A percentile compares a stretch with the other conserved stretches of the same genome.
phyloP scores from a whole-genome alignment of 2,888 invertebrate species.

The Eledona agricola region DNA sequence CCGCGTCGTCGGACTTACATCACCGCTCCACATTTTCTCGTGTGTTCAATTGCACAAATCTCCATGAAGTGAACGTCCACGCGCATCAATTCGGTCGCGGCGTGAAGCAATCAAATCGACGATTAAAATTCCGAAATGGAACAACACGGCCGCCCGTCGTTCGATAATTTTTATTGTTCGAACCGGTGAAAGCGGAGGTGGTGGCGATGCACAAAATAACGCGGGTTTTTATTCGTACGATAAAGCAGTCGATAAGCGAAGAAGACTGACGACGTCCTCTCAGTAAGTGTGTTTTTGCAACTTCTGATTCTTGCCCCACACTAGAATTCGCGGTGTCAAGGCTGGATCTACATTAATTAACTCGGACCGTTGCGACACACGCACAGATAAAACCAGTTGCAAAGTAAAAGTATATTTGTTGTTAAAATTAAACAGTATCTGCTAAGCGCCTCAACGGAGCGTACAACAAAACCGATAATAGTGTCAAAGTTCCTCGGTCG shows the following conservation, averaged over 20 bases:
- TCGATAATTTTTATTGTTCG: conserved; percentile 20
- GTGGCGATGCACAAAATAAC: too few species aligned
- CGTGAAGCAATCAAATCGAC: not conserved
- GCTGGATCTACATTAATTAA: conserved; percentile 29
- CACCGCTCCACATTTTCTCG: too few species aligned
- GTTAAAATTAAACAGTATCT: conserved; percentile 21
- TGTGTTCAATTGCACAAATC: too few species aligned
- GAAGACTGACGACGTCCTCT: too few species aligned
- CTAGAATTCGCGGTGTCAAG: too few species aligned
- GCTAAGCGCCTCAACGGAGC: conserved; percentile 8
- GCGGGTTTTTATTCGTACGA: too few species aligned
- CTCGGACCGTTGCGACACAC: conserved; percentile 26
- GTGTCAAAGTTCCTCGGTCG: conserved; percentile 32
- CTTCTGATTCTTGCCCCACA: too few species aligned
- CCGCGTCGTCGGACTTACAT: too few species aligned
- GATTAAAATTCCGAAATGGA: conserved; percentile 21
- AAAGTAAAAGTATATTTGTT: conserved; percentile 31
- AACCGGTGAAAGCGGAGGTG: conserved; percentile 17
- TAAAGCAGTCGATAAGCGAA: too few species aligned
- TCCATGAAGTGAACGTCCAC: too few species aligned
- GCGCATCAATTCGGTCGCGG: too few species aligned
- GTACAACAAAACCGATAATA: conserved; percentile 10
- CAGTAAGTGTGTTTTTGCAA: too few species aligned
- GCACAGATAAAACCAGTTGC: conserved; percentile 15
- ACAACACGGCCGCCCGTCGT: conserved; percentile 7